phyloP scores from a whole-genome alignment of 2,113 vertebrate genomes.

The Tragelaphus strepsiceros region DNA sequence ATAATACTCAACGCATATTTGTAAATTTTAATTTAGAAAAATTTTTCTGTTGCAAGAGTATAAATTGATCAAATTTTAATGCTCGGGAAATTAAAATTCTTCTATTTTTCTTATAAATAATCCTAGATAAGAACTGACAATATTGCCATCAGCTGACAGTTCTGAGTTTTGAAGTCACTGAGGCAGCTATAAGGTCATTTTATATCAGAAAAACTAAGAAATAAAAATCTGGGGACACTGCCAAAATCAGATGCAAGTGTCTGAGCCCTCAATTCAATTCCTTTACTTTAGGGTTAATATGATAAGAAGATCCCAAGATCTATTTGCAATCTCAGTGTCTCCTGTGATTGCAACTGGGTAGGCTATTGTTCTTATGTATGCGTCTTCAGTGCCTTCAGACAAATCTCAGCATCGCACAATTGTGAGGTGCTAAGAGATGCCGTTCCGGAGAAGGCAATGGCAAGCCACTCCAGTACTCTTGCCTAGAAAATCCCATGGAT shows the following conservation, averaged over 20 bases:
- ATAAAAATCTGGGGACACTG: not conserved
- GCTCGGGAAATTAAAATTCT: not conserved
- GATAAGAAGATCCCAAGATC: not conserved
- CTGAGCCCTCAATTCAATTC: not conserved
- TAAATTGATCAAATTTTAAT: not conserved
- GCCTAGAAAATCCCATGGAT: too few species aligned
- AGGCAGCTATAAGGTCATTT: not conserved
- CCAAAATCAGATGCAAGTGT: not conserved
- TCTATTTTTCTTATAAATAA: not conserved
- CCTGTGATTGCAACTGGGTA: not conserved
- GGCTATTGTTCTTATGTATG: accelerated
- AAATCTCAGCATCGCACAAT: not conserved
- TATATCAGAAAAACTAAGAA: not conserved
- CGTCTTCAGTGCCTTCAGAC: not conserved
- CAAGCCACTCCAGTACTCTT: too few species aligned
- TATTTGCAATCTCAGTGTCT: not conserved
- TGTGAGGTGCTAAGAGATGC: not conserved
- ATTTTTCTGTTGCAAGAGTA: not conserved
- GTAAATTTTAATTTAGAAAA: not conserved
- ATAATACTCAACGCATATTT: not conserved
- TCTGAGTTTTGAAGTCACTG: not conserved
- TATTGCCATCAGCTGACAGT: not conserved
- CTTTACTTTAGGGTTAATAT: not conserved
- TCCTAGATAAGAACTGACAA: not conserved
- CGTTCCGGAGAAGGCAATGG: too few species aligned